A percentile compares a stretch with the other conserved stretches of the same genome.
phyloP scores from a whole-genome alignment of 2,888 invertebrate genomes.

The Ceratothoa steindachneri region DNA sequence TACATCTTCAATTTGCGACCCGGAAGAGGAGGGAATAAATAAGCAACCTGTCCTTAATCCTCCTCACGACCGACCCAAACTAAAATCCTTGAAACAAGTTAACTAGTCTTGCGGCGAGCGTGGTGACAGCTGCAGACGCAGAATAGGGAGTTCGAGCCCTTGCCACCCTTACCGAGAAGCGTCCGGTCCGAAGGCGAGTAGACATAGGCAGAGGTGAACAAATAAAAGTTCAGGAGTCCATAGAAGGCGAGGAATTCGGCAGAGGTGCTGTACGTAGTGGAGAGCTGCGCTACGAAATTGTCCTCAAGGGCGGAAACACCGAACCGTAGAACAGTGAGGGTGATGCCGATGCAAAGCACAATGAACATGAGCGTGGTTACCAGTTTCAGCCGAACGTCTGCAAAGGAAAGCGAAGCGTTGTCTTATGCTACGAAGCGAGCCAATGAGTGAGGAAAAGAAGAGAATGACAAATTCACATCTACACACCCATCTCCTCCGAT shows the following conservation, averaged over 20 bases:
- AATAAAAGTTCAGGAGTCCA: constrained; percentile 85
- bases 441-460: too few relatives aligned
- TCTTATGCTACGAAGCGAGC: neutral
- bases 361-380: constrained; percentile 78
- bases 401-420: constrained; percentile 50
- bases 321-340: constrained; percentile 75
- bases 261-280: constrained; percentile 79
- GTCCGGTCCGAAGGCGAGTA: constrained; percentile 79
- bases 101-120: too few relatives aligned
- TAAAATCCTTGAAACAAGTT: too few relatives aligned
- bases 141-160: too few relatives aligned
- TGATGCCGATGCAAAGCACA: constrained; percentile 68
- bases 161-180: constrained; percentile 75
- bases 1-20: too few relatives aligned
- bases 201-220: constrained; percentile 89
- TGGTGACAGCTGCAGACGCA: too few relatives aligned
- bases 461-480: too few relatives aligned
- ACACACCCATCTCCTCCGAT: too few relatives aligned
- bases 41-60: too few relatives aligned
- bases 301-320: constrained; percentile 87
- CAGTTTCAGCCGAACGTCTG: constrained; percentile 88
- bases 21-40: too few relatives aligned
- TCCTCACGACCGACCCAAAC: too few relatives aligned
- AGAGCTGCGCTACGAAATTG: constrained; percentile 84
- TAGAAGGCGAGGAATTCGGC: constrained; percentile 95